A percentile compares a stretch with the other conserved stretches of the same genome.
These are phyloP conservation scores for Crotalus viridis DNA, from an alignment of 2,113 vertebrate species.

Conservation along the genomic window DNA sequence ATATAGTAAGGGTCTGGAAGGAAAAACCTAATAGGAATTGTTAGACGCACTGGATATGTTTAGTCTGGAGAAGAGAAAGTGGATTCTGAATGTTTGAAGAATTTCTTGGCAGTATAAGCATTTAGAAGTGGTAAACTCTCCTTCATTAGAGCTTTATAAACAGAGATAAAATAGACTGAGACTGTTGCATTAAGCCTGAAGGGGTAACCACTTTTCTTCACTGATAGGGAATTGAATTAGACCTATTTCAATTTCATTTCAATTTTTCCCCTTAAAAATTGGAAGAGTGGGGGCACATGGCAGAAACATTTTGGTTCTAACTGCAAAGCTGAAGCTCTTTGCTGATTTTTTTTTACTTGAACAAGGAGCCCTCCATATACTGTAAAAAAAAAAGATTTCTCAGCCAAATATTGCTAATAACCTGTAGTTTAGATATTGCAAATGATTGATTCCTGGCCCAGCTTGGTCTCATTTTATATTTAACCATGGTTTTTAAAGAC, in stretches of 20 bases:
- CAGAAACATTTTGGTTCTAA: not conserved
- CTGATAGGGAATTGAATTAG: not conserved
- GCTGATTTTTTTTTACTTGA: not conserved
- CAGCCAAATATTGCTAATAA: not conserved
- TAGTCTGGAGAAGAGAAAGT: not conserved
- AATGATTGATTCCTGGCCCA: not conserved
- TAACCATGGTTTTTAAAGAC: not conserved
- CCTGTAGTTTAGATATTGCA: not conserved
- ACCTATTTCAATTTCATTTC: not conserved
- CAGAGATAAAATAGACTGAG: not conserved
- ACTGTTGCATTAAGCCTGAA: not conserved
- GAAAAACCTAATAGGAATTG: not conserved
- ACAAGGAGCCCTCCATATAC: not conserved
- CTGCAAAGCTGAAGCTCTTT: not conserved
- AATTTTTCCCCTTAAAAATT: not conserved
- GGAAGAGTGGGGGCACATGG: not conserved
- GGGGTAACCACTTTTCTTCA: not conserved
- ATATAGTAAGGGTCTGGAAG: not conserved
- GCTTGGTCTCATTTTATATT: not conserved
- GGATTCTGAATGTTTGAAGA: not conserved
- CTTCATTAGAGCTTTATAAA: not conserved
- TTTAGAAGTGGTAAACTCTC: not conserved
- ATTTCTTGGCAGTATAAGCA: not conserved
- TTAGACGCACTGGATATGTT: not conserved
- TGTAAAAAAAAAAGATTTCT: not conserved